phyloP scores from a whole-genome alignment of 2,113 vertebrate genomes.

The Xerus inauris region DNA sequence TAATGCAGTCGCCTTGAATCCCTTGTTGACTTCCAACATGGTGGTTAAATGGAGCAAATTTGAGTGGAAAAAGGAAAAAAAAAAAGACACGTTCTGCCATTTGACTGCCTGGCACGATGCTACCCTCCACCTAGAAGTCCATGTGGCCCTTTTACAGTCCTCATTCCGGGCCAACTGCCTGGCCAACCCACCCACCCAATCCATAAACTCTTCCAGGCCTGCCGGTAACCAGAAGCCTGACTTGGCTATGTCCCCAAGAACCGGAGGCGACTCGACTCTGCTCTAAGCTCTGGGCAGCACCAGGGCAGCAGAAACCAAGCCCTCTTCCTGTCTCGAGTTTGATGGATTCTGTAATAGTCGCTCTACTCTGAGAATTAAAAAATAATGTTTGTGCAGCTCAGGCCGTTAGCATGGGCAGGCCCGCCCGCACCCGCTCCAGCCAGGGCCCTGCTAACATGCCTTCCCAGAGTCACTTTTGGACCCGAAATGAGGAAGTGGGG shows the following conservation, averaged over 20 bases:
- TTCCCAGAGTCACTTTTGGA: slow-evolving; percentile 85
- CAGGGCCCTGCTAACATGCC: slow-evolving; percentile 69
- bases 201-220: slow-evolving; percentile 11
- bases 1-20: background rate
- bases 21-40: background rate
- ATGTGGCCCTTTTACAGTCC: background rate
- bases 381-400: slow-evolving; percentile 52
- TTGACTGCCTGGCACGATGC: background rate
- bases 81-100: background rate
- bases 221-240: slow-evolving; percentile 41
- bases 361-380: slow-evolving; percentile 57
- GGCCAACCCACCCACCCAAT: background rate
- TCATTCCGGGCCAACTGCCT: background rate
- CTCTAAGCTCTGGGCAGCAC: slow-evolving; percentile 50
- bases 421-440: background rate
- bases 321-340: slow-evolving; percentile 78
- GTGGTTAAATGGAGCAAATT: background rate
- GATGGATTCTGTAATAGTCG: slow-evolving; percentile 77
- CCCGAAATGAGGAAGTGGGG: slow-evolving; percentile 56
- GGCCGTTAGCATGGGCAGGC: too few species aligned
- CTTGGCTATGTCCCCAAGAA: slow-evolving; percentile 52
- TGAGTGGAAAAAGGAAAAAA: background rate
- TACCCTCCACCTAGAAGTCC: background rate
- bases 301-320: slow-evolving; percentile 54
- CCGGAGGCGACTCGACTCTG: slow-evolving; percentile 33